Evolutionary conservation across 2,797 vertebrate species (phyloP).

Genomic region (Tauraco hartlaubi): DNA sequence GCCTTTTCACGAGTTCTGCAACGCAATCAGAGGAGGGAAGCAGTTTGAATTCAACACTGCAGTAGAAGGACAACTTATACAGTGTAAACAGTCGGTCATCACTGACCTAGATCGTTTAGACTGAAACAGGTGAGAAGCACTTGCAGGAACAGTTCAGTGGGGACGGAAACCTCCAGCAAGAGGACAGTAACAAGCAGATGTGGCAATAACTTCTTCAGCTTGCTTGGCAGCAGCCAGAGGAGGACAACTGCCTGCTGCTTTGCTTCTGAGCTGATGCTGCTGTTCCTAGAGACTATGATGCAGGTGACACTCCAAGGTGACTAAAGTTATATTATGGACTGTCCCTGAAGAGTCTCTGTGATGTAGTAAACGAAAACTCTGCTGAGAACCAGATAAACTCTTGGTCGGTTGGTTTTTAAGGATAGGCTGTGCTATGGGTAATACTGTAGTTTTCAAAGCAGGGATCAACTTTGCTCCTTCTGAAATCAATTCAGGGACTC

Average conservation of each 20-base stretch:
- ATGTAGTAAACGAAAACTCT: not conserved
- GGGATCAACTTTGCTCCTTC: conserved; percentile 18
- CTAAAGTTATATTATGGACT: not conserved
- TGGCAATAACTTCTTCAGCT: not conserved
- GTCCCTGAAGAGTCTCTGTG: not conserved
- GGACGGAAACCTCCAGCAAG: not conserved
- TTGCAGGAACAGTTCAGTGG: not conserved
- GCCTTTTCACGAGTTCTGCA: not conserved
- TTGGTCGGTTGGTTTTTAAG: not conserved
- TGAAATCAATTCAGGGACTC: conserved; percentile 13
- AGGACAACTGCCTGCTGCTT: not conserved
- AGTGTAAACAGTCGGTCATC: not conserved
- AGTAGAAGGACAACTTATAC: not conserved
- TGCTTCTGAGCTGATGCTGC: not conserved
- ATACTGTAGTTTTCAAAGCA: conserved; percentile 7
- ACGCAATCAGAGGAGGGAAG: not conserved
- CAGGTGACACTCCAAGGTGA: not conserved
- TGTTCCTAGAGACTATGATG: not conserved
- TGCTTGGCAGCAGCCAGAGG: not conserved
- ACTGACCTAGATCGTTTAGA: not conserved
- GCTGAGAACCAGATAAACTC: not conserved
- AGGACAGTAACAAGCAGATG: not conserved
- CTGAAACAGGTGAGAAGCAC: not conserved
- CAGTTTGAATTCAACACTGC: not conserved
- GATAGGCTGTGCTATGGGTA: not conserved